Evolutionary conservation across 2,113 vertebrate genomes (phyloP).

Genomic region (Rhineura floridana): DNA sequence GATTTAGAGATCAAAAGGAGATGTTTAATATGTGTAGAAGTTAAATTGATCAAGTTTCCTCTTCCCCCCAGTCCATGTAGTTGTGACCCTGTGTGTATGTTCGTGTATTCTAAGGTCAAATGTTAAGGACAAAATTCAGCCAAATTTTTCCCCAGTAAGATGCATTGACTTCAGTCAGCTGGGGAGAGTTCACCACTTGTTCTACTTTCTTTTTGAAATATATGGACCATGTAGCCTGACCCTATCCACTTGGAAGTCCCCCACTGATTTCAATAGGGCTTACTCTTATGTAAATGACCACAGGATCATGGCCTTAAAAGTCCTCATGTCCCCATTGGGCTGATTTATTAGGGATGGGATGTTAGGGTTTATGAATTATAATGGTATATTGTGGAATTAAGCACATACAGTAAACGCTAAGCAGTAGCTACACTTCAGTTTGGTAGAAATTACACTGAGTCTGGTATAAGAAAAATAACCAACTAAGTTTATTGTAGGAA

Average conservation of each 20-base stretch:
- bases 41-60: slow-evolving; percentile 30
- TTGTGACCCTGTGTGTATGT: not conserved
- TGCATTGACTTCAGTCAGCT: not conserved
- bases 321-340: rapidly evolving
- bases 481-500: too few relatives aligned
- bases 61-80: too few relatives aligned
- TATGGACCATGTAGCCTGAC: not conserved
- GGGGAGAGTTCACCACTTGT: not conserved
- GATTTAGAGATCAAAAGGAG: slow-evolving; percentile 54
- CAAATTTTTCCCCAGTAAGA: not conserved
- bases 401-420: too few relatives aligned
- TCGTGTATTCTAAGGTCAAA: not conserved
- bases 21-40: slow-evolving; percentile 43
- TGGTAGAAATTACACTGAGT: too few relatives aligned
- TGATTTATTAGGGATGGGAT: not conserved
- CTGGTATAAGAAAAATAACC: too few relatives aligned
- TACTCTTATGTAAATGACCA: not conserved
- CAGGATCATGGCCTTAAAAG: not conserved
- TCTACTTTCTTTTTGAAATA: not conserved
- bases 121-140: not conserved
- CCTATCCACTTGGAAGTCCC: not conserved
- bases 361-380: too few relatives aligned
- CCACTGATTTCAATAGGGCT: not conserved
- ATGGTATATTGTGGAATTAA: too few relatives aligned
- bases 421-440: too few relatives aligned